A percentile compares a stretch with the other conserved stretches of the same genome.
These are phyloP conservation scores for Eubucco bourcierii DNA, from an alignment of 2,113 vertebrate genomes.

Conservation along the genomic window DNA sequence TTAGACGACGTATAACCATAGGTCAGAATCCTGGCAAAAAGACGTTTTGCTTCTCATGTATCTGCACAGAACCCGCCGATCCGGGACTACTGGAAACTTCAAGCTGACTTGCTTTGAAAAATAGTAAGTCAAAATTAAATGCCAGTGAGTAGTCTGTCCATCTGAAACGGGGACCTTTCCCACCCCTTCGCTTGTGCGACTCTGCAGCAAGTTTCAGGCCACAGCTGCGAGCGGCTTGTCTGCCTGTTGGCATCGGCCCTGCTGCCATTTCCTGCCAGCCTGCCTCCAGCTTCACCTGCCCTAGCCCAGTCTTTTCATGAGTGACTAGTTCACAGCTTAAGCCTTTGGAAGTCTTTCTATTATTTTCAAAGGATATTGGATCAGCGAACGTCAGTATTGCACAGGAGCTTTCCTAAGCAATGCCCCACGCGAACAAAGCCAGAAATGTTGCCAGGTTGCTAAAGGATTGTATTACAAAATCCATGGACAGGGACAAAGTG, in stretches of 20 bases:
- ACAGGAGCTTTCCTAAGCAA: neutral
- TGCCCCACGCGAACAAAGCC: neutral
- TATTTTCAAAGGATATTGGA: neutral
- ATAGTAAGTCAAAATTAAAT: neutral
- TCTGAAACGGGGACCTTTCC: neutral
- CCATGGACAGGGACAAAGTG: neutral
- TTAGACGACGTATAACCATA: fast-evolving
- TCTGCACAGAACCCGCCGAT: neutral
- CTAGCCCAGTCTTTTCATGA: neutral
- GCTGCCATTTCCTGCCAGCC: fast-evolving
- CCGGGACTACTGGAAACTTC: neutral
- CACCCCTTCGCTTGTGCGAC: neutral
- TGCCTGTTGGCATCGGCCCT: neutral
- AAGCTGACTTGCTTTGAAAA: neutral
- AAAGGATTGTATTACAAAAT: constrained; percentile 57
- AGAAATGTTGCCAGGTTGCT: constrained; percentile 33
- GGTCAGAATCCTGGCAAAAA: neutral
- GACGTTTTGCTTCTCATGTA: neutral
- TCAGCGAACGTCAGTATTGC: neutral
- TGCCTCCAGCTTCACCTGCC: neutral
- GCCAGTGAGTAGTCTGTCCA: fast-evolving
- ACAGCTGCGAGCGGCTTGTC: fast-evolving
- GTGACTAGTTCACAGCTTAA: neutral
- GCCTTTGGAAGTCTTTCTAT: neutral
- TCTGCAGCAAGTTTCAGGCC: neutral